Evolutionary conservation across 2,113 vertebrate species (phyloP).

Genomic region (Scomber japonicus): DNA sequence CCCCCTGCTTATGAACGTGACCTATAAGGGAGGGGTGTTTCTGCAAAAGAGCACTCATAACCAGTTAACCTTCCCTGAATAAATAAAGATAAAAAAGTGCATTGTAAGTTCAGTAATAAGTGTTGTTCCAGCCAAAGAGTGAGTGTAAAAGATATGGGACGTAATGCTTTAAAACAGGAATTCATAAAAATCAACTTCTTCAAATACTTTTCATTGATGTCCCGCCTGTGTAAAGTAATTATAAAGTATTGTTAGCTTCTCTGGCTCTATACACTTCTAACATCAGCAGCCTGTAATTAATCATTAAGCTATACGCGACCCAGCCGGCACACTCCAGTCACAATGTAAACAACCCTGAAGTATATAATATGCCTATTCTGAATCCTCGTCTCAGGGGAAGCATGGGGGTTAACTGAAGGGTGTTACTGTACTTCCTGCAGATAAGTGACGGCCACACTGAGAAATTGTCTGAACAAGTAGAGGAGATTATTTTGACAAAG

Average conservation of each 20-base stretch:
- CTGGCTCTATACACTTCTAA: neutral
- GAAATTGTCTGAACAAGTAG: constrained; percentile 10
- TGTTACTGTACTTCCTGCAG: constrained; percentile 75
- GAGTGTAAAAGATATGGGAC: neutral
- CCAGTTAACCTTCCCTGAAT: constrained; percentile 53
- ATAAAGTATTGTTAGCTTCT: neutral
- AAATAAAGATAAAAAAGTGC: constrained; percentile 62
- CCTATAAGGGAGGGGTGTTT: constrained; percentile 26
- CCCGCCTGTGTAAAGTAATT: neutral
- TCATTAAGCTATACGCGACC: constrained; percentile 42
- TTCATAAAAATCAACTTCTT: neutral
- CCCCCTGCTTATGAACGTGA: constrained; percentile 28
- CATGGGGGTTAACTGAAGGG: constrained; percentile 59
- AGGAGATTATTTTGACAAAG: constrained; percentile 65
- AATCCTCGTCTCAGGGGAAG: constrained; percentile 29
- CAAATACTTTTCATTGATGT: neutral
- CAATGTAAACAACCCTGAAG: constrained; percentile 45
- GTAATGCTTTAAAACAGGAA: neutral
- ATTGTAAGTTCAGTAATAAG: constrained; percentile 30
- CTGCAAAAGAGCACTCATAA: constrained; percentile 11
- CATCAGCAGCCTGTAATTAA: constrained; percentile 28
- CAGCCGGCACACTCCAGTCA: constrained; percentile 34
- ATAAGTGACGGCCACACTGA: constrained; percentile 61
- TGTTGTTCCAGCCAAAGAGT: neutral
- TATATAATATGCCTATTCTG: constrained; percentile 26